Percentiles rank a stretch among this genome's conserved stretches.
These are phyloP conservation scores for Pantherophis guttatus DNA, from an alignment of 2,113 vertebrate species.

Conservation along the genomic window DNA sequence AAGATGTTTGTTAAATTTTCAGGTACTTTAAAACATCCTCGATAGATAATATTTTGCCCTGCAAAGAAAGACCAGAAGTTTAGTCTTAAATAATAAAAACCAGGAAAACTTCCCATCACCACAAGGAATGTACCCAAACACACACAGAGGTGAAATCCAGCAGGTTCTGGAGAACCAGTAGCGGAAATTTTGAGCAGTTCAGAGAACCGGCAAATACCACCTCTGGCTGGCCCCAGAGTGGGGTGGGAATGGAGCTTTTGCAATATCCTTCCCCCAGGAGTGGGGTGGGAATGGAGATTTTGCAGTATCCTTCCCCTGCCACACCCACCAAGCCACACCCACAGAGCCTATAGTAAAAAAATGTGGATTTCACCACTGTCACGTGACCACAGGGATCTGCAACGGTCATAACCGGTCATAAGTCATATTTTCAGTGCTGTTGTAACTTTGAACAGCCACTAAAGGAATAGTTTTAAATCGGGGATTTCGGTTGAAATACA, in stretches of 20 bases:
- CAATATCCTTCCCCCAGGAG: no score
- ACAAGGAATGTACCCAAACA: constrained; percentile 20
- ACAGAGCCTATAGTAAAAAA: no score
- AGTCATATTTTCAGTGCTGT: neutral
- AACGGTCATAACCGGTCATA: neutral
- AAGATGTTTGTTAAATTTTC: constrained; percentile 77
- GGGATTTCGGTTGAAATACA: neutral
- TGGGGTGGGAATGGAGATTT: no score
- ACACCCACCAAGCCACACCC: no score
- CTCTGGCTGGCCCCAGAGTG: no score
- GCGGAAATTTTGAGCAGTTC: no score
- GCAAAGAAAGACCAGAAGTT: constrained; percentile 58
- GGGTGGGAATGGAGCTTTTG: no score
- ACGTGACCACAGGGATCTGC: neutral
- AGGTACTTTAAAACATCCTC: constrained; percentile 84
- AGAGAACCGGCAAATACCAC: no score
- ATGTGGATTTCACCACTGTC: no score
- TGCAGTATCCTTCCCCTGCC: no score
- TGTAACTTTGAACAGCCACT: neutral
- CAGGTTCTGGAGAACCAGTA: no score
- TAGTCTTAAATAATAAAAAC: constrained; percentile 42
- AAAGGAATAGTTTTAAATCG: neutral
- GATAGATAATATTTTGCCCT: constrained; percentile 85
- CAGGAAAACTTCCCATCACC: neutral
- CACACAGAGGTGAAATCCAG: neutral